A percentile compares a stretch with the other conserved stretches of the same genome.
phyloP scores from a whole-genome alignment of 2,888 invertebrate species.

The Apomyelois bistriatella region DNA sequence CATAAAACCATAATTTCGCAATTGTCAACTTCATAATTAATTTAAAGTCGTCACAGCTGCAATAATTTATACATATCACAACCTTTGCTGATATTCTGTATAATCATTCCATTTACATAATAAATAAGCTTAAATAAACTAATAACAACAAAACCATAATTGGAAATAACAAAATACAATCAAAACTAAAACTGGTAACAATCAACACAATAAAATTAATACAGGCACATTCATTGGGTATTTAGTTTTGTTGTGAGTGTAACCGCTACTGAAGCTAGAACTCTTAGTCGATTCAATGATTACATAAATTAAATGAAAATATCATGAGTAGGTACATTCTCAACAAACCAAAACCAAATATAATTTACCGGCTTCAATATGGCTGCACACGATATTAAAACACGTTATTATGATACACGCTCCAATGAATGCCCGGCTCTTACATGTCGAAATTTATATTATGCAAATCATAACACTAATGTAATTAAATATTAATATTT shows the following conservation, averaged over 20 bases:
- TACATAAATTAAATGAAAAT: too few relatives aligned
- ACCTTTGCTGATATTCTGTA: neutral
- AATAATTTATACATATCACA: conserved; percentile 2
- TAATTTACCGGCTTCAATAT: too few relatives aligned
- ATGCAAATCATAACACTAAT: neutral
- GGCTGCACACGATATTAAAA: too few relatives aligned
- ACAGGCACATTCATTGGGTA: neutral
- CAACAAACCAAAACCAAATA: too few relatives aligned
- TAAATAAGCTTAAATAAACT: neutral
- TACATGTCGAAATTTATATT: neutral
- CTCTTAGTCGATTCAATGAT: too few relatives aligned
- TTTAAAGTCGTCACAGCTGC: neutral
- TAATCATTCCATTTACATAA: neutral
- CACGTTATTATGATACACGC: too few relatives aligned
- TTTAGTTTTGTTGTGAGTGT: too few relatives aligned
- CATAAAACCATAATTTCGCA: neutral
- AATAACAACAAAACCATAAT: neutral
- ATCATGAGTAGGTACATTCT: too few relatives aligned
- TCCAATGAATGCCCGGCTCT: neutral
- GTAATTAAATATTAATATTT: neutral
- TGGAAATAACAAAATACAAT: conserved; percentile 3
- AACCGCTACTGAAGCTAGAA: too few relatives aligned
- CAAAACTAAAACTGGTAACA: neutral
- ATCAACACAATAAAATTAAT: neutral
- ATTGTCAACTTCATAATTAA: neutral